A percentile compares a stretch with the other conserved stretches of the same genome.
These are phyloP conservation scores for Eremobia ochroleuca DNA, from an alignment of 2,888 invertebrate species.

Conservation along the genomic window DNA sequence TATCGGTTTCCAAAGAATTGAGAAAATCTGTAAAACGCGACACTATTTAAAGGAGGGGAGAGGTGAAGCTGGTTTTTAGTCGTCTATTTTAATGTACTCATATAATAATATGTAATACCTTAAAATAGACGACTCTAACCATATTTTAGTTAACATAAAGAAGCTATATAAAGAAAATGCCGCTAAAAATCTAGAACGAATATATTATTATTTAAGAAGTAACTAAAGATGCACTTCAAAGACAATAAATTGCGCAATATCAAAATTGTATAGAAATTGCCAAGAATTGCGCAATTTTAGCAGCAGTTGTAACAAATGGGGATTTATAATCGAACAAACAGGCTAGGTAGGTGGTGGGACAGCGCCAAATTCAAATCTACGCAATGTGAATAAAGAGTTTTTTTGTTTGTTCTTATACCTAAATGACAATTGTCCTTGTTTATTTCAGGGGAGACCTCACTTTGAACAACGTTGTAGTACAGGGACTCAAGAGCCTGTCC, in stretches of 20 bases:
- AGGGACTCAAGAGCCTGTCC: constrained; percentile 24
- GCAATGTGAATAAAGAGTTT: background rate
- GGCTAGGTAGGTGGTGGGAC: background rate
- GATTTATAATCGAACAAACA: background rate
- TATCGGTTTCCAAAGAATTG: background rate
- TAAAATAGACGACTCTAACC: too few relatives aligned
- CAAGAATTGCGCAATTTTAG: background rate
- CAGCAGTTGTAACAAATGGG: background rate
- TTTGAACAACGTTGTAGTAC: constrained; percentile 23
- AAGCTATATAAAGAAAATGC: background rate
- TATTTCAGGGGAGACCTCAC: constrained; percentile 36
- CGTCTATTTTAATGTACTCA: background rate
- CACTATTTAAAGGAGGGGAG: background rate
- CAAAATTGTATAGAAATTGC: background rate
- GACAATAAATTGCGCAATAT: background rate
- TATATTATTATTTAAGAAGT: background rate
- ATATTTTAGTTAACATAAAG: too few relatives aligned
- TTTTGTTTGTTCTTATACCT: background rate
- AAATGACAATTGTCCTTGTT: background rate
- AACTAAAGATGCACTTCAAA: background rate
- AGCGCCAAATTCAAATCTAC: background rate
- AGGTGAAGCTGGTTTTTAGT: too few relatives aligned
- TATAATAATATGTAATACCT: too few relatives aligned
- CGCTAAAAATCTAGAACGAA: too few relatives aligned
- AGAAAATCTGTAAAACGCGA: background rate